Percentiles rank a stretch among this genome's conserved stretches.
phyloP scores from a whole-genome alignment of 1,140 invertebrate genomes.

The Andrena cerasifolii region DNA sequence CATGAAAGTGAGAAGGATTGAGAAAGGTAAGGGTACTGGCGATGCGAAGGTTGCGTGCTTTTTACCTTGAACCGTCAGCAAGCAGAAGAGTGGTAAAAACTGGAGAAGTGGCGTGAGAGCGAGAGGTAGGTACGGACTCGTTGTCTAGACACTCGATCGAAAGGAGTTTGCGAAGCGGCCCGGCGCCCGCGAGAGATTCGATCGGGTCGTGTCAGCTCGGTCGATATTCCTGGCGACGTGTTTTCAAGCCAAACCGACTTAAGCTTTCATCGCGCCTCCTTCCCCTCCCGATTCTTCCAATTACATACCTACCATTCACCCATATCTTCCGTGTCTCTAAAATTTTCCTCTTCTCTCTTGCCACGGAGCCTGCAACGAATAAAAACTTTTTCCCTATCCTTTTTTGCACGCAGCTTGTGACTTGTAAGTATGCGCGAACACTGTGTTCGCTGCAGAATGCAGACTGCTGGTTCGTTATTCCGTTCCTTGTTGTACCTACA shows the following conservation, averaged over 20 bases:
- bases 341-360: no score
- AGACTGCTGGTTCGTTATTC: constrained; percentile 9
- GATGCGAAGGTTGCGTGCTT: constrained; percentile 12
- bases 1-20: neutral
- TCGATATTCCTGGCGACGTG: constrained; percentile 58
- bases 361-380: no score
- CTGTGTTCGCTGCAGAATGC: neutral
- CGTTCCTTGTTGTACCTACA: constrained; percentile 5
- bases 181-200: constrained; percentile 3
- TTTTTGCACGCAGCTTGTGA: neutral
- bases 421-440: neutral
- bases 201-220: constrained; percentile 48
- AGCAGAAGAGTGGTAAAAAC: constrained; percentile 23
- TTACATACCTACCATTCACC: no score
- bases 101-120: constrained; percentile 26
- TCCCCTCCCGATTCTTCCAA: no score
- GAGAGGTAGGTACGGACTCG: constrained; percentile 24
- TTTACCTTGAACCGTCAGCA: neutral
- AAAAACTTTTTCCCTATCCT: no score
- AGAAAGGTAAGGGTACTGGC: neutral
- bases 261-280: neutral
- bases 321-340: no score
- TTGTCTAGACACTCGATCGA: constrained; percentile 35
- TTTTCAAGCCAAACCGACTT: constrained; percentile 69
- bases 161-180: neutral